Conservation (phyloP, 1,140 invertebrate genomes). For the Caenorhabditis tropicalis region DNA sequence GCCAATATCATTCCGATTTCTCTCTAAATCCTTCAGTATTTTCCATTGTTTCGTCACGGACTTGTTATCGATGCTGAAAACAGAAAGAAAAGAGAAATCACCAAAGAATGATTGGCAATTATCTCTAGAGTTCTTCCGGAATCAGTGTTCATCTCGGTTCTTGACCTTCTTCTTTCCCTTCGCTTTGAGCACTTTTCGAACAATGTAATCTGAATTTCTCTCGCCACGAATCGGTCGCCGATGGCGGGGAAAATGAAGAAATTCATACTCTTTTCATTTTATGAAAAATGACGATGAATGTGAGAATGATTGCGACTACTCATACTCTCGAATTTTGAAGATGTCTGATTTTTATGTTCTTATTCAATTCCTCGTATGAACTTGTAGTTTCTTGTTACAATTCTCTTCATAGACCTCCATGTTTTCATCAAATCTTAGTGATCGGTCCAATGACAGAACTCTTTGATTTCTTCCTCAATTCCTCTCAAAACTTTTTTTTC, state of each 20-base stretch:
- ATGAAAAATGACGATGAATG: conserved; percentile 23
- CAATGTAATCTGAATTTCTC: neutral
- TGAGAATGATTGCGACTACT: conserved; percentile 27
- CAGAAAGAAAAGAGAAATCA: neutral
- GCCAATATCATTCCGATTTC: neutral
- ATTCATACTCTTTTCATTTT: neutral
- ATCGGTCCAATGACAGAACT: neutral
- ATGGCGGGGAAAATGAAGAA: neutral
- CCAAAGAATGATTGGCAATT: neutral
- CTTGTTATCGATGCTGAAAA: conserved; percentile 26
- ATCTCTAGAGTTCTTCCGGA: conserved; percentile 1
- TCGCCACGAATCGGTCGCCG: neutral
- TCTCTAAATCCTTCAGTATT: neutral
- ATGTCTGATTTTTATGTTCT: neutral
- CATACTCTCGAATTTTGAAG: neutral
- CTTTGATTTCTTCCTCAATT: neutral
- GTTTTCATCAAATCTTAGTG: too few relatives aligned
- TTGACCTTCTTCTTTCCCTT: neutral
- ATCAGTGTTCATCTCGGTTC: neutral
- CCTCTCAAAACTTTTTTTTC: too few relatives aligned
- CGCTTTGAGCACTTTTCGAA: neutral
- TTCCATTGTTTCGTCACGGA: neutral
- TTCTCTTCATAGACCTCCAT: too few relatives aligned
- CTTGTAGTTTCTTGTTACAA: too few relatives aligned
- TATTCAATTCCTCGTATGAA: neutral